Evolutionary conservation across 2,797 vertebrate species (phyloP).

Genomic region (Tiaroga cobitis): DNA sequence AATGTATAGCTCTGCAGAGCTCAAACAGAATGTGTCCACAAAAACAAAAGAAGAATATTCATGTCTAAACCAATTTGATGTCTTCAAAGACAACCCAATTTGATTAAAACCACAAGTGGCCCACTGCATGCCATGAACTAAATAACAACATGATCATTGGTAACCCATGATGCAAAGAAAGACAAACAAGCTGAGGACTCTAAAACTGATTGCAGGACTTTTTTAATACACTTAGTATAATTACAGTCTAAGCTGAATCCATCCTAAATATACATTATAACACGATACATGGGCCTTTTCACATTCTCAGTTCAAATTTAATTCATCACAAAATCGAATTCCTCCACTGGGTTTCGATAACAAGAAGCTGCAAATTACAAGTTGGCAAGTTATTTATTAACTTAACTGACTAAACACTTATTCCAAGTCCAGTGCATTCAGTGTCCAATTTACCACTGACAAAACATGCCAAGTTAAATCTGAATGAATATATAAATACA

Average conservation of each 20-base stretch:
- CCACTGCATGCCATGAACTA: neutral
- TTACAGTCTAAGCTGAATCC: neutral
- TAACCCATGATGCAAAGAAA: neutral
- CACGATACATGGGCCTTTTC: neutral
- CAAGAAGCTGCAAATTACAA: neutral
- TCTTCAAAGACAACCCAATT: neutral
- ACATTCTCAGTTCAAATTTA: neutral
- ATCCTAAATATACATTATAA: neutral
- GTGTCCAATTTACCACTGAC: neutral
- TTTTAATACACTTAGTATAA: neutral
- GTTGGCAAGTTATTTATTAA: conserved; percentile 11
- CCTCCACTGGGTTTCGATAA: neutral
- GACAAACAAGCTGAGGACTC: neutral
- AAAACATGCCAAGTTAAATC: neutral
- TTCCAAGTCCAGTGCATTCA: neutral
- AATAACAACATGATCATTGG: neutral
- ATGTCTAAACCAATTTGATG: neutral
- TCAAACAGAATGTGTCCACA: neutral
- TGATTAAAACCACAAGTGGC: neutral
- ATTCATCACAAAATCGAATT: neutral
- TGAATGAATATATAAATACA: neutral
- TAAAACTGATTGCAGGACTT: conserved; percentile 4
- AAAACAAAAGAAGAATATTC: neutral
- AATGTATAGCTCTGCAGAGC: neutral
- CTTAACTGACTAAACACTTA: neutral